phyloP scores from a whole-genome alignment of 2,888 invertebrate genomes.

The Drosophila bunnanda region DNA sequence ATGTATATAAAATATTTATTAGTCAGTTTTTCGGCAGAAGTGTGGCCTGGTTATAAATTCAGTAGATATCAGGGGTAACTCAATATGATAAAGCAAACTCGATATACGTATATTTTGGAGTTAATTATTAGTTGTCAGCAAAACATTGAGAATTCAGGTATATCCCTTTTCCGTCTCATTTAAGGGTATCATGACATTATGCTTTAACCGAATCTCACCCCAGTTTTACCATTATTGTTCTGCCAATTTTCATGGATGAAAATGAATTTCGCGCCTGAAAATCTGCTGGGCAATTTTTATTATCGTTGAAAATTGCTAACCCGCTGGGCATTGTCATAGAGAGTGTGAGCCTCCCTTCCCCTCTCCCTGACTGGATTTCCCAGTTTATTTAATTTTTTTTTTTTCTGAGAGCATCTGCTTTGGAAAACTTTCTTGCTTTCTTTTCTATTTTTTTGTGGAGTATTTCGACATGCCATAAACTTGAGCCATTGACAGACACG shows the following conservation, averaged over 20 bases:
- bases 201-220: too few species aligned
- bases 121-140: background rate
- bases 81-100: background rate
- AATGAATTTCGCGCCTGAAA: conserved; percentile 60
- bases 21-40: conserved; percentile 4
- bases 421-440: conserved; percentile 16
- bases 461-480: conserved; percentile 62
- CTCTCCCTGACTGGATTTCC: background rate
- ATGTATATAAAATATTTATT: background rate
- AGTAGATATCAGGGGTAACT: background rate
- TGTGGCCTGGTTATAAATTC: background rate
- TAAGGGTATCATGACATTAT: conserved; percentile 24
- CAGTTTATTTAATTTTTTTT: background rate
- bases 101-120: too few species aligned
- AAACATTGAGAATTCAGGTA: background rate
- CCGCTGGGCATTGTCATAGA: conserved; percentile 56
- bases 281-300: conserved; percentile 49
- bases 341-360: background rate
- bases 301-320: conserved; percentile 34
- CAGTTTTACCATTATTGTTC: conserved; percentile 39
- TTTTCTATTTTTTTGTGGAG: background rate
- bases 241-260: conserved; percentile 58
- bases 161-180: background rate
- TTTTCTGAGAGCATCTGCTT: conserved; percentile 29
- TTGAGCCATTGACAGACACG: conserved; percentile 63